Base-by-base conservation (phyloP, 2,888 invertebrate species). In the Leucophenga montana region DNA sequence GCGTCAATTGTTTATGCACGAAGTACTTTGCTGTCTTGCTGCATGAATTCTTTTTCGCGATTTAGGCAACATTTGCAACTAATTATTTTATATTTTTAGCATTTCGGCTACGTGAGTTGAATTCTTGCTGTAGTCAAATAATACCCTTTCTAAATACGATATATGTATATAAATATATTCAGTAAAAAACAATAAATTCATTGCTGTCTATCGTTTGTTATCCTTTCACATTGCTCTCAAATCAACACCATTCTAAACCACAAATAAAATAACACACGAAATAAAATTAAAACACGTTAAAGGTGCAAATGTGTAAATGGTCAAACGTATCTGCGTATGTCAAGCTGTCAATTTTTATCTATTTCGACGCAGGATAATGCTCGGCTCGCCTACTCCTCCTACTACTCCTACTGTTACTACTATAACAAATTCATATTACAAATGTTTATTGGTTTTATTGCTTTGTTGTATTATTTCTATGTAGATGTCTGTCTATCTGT, bases 311-410 rank as follows among this genome's bases (percentile, higher is more conserved):
- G 50, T 50, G 50, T 50, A 18, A 18, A 18, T 18, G 50, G 50
- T 16, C 50, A 5, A 2, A 18, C n/a, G 50, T 50, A 50, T 50
- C 50, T n/a, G 50, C 18, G n/a, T 81, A 79, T 82, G 81, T 82
- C 84, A 75, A 78, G 78, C 83, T 84, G 84, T 84, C 81, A 84
- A 83, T 82, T 77, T 75, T 82, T 82, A 82, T 82, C 84, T 84
- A 75, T 77, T 75, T 71, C 20, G 69, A 75, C 75, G 82, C 72
- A 75, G 77, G 73, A 39, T 39, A 11, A 1, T 8, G 8, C 11
- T 39, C 18, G 50, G 1, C 50, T 50, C 14, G 50, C 50, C 50
- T 50, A n/a, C n/a, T 2, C 2, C 46, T 14, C 1, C 46, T 2
- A 2, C n/a, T 4, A 46, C 46, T 4, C 1, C n/a, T 46, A n/a